Conservation (phyloP, 2,797 vertebrate species). For the Meda fulgida region DNA sequence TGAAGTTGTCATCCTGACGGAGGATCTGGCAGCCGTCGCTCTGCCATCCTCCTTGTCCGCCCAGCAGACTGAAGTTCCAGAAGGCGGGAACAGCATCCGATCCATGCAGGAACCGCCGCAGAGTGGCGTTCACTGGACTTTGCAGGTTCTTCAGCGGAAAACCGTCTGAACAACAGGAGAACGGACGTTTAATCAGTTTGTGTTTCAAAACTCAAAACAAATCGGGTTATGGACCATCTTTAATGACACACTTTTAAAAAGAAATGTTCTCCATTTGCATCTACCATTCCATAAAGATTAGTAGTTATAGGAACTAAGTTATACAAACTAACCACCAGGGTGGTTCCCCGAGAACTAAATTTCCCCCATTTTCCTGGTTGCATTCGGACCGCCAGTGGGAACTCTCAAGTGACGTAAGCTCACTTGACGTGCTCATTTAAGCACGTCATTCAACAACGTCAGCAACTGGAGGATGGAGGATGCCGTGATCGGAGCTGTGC, state of each 20-base stretch:
- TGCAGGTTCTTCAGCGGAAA: conserved; percentile 73
- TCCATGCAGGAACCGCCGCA: conserved; percentile 88
- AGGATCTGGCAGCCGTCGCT: conserved; percentile 90
- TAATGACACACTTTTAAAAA: background rate
- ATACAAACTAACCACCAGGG: too few species aligned
- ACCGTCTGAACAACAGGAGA: conserved; percentile 79
- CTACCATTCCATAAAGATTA: background rate
- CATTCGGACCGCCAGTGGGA: too few species aligned
- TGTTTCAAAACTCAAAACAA: background rate
- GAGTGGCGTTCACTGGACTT: conserved; percentile 86
- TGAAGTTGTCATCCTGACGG: conserved; percentile 90
- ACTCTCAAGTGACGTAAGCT: too few species aligned
- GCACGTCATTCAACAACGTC: background rate
- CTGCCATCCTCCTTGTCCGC: conserved; percentile 92
- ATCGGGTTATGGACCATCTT: background rate
- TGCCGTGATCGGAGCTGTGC: too few species aligned
- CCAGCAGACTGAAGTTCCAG: conserved; percentile 91
- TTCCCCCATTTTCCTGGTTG: too few species aligned
- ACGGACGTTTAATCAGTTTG: background rate
- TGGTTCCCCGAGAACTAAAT: too few species aligned
- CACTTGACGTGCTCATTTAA: too few species aligned
- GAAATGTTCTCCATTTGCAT: background rate
- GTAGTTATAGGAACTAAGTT: too few species aligned
- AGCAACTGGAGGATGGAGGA: background rate
- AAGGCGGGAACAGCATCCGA: conserved; percentile 87